Base-by-base conservation (phyloP, 2,113 vertebrate species). In the Terrapene triunguis region DNA sequence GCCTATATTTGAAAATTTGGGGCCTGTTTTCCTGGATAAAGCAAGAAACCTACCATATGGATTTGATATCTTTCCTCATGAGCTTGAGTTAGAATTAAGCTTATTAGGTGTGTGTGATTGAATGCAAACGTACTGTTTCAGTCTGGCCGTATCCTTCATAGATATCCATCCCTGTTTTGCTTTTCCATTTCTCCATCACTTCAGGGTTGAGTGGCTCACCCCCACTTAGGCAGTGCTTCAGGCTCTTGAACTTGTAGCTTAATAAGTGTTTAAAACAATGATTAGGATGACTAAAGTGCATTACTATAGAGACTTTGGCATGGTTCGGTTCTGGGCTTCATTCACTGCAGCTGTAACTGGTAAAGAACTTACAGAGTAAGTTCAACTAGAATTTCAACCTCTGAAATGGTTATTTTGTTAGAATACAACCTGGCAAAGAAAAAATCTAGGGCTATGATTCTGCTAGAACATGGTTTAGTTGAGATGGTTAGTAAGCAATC, bases 61-160 rank as follows among this genome's bases (percentile, higher is more conserved):
- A 42, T 76, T 76, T 38, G 19, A 74, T 44, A 74, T 11, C 21
- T 74, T 74, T 12, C 22, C 38, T 74, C 10, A 24, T 76, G 25
- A 76, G 24, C 24, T 44, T 38, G 72, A 42, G n/a, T 22, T 76
- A 76, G 42, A 42, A 76, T 35, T 42, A 78, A 42, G 16, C 14
- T n/a, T 48, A 38, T 35, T 65, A 44, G 24, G 3, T 74, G 8
- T 74, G 8, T 32, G 22, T 0, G 1, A 54, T 22, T 14, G 69
- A 42, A 27, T 50, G 22, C 29, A 74, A 89, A 97, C 98, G 53
- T 89, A 98, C 97, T 3, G 94, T 97, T 94, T 98, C 84, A 0
- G 97, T 98, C 93, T 98, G 98, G 4, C 96, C 97, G 4, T 98
- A 98, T 84, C 96, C 97, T 94, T 98, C 97, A 65, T 96, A 97